These are phyloP conservation scores for Sericinus montela DNA, from an alignment of 2,888 invertebrate species.

Conservation along the genomic window DNA sequence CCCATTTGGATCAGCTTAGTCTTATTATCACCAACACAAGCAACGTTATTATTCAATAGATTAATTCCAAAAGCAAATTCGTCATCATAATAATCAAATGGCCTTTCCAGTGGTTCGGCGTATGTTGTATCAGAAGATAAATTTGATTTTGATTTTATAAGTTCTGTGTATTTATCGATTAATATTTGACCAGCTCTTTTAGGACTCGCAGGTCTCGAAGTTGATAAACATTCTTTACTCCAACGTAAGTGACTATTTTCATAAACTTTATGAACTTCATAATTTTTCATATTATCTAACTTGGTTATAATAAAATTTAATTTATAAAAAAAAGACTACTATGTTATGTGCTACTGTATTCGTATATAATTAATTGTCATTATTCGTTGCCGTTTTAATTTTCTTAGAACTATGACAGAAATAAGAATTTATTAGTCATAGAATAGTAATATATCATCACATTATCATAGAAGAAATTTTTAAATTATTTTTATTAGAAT, in stretches of 20 bases:
- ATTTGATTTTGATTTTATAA: slow-evolving; percentile 56
- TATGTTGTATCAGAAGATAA: slow-evolving; percentile 41
- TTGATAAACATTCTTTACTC: slow-evolving; percentile 21
- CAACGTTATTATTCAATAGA: slow-evolving; percentile 66
- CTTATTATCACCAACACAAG: slow-evolving; percentile 65
- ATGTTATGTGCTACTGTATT: not conserved
- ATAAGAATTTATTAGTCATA: no score
- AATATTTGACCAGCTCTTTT: slow-evolving; percentile 48
- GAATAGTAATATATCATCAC: no score
- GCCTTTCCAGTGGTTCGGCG: slow-evolving; percentile 47
- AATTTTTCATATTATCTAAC: slow-evolving; percentile 6
- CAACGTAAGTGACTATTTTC: slow-evolving; percentile 29
- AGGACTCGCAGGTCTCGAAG: slow-evolving; percentile 44
- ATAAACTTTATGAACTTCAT: slow-evolving; percentile 35
- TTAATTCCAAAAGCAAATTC: slow-evolving; percentile 69
- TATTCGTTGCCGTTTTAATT: slow-evolving; percentile 26
- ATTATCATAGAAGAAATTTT: no score
- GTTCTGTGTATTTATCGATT: slow-evolving; percentile 53
- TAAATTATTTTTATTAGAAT: no score
- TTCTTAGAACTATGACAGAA: slow-evolving; percentile 6
- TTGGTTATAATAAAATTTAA: not conserved
- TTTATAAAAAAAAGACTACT: not conserved
- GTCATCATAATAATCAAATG: slow-evolving; percentile 68
- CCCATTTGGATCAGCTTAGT: slow-evolving; percentile 68
- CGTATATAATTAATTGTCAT: not conserved